A percentile compares a stretch with the other conserved stretches of the same genome.
Evolutionary conservation across 2,888 invertebrate genomes (phyloP).

Genomic region (Chesias legatella): DNA sequence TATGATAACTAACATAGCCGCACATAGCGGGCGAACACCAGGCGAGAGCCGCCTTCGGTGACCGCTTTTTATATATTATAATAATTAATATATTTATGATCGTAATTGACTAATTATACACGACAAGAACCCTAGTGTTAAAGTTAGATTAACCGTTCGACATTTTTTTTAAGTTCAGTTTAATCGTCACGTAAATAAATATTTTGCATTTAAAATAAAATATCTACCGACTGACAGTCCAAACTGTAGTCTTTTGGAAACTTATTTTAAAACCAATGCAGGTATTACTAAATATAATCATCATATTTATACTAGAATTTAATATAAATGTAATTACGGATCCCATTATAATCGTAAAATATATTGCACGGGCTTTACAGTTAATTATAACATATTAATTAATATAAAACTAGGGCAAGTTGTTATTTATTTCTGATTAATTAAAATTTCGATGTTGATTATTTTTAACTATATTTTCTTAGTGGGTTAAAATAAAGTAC

Average conservation of each 20-base stretch:
- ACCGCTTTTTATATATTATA: slow-evolving; percentile 40
- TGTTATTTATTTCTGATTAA: slow-evolving; percentile 83
- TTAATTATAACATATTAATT: slow-evolving; percentile 77
- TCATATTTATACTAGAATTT: slow-evolving; percentile 78
- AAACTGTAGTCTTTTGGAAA: slow-evolving; percentile 70
- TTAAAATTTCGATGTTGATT: slow-evolving; percentile 69
- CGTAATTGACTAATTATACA: slow-evolving; percentile 81
- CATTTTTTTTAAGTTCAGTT: slow-evolving; percentile 67
- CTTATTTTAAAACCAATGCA: slow-evolving; percentile 77
- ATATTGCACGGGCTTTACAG: slow-evolving; percentile 78
- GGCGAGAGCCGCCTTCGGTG: slow-evolving; percentile 35
- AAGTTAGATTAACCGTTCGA: slow-evolving; percentile 67
- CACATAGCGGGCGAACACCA: slow-evolving; percentile 29
- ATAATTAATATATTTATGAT: slow-evolving; percentile 72
- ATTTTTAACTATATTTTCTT: slow-evolving; percentile 73
- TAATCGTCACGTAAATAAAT: slow-evolving; percentile 45
- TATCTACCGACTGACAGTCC: slow-evolving; percentile 49
- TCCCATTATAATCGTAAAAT: slow-evolving; percentile 70
- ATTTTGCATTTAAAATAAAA: slow-evolving; percentile 66
- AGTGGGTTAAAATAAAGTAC: slow-evolving; percentile 78
- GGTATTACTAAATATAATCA: slow-evolving; percentile 79
- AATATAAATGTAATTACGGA: slow-evolving; percentile 76
- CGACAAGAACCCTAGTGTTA: slow-evolving; percentile 71
- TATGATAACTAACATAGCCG: slow-evolving; percentile 57
- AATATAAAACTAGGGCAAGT: slow-evolving; percentile 79